Percentiles rank a stretch among this genome's conserved stretches.
These are phyloP conservation scores for Drosophila sturtevanti DNA, from an alignment of 1,140 invertebrate genomes.

Conservation along the genomic window DNA sequence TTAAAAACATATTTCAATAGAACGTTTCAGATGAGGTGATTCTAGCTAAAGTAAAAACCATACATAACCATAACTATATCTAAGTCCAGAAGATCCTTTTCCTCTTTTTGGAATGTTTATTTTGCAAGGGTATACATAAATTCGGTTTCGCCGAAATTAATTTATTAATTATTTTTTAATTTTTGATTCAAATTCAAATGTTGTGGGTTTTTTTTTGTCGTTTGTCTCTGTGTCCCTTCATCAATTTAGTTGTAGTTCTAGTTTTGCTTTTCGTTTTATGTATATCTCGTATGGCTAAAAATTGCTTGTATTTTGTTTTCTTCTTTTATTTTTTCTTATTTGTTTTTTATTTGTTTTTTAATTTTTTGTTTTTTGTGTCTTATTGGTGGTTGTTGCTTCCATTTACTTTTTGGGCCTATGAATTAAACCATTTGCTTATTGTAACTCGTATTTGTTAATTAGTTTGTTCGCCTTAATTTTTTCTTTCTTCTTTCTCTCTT, in stretches of 20 bases:
- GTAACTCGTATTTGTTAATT: slow-evolving; percentile 55
- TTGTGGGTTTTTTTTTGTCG: background rate
- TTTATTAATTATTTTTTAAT: background rate
- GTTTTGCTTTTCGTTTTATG: slow-evolving; percentile 2
- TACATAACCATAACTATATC: too few species aligned
- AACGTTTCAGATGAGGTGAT: too few species aligned
- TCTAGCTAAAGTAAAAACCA: too few species aligned
- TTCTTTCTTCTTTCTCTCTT: slow-evolving; percentile 25
- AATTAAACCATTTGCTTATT: slow-evolving; percentile 74
- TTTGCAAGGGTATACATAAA: background rate
- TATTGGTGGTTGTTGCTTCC: slow-evolving; percentile 70
- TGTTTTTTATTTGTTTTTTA: slow-evolving; percentile 63
- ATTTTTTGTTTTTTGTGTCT: slow-evolving; percentile 52
- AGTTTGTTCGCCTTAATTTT: background rate
- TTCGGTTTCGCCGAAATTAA: background rate
- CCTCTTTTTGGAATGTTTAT: background rate
- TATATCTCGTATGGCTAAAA: slow-evolving; percentile 15
- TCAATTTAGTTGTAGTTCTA: background rate
- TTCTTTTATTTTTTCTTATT: slow-evolving; percentile 31
- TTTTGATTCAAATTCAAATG: slow-evolving; percentile 6
- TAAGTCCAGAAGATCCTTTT: too few species aligned
- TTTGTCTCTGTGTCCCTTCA: background rate
- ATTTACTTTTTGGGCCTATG: slow-evolving; percentile 70
- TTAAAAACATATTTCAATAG: too few species aligned
- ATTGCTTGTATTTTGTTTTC: slow-evolving; percentile 19